Evolutionary conservation across 2,797 vertebrate genomes (phyloP).

Genomic region (Anomalospiza imberbis): DNA sequence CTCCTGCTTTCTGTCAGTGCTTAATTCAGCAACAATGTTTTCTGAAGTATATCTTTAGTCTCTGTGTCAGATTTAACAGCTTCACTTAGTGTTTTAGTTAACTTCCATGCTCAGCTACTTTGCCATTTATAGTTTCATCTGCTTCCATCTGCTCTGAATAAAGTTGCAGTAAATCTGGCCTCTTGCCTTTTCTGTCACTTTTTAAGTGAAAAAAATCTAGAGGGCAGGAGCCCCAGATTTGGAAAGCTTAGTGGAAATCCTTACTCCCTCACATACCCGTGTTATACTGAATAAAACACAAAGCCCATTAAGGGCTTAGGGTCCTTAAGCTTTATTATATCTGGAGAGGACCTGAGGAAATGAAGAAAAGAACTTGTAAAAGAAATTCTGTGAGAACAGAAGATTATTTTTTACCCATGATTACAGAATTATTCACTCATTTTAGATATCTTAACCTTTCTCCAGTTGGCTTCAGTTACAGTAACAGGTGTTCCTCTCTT

Average conservation of each 20-base stretch:
- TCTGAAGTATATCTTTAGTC: constrained; percentile 2
- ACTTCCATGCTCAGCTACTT: constrained; percentile 18
- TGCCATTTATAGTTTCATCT: constrained; percentile 48
- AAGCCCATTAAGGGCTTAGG: not conserved
- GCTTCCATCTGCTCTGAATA: constrained; percentile 24
- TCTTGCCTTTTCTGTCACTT: not conserved
- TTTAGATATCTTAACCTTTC: not conserved
- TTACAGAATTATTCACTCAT: not conserved
- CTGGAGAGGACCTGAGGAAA: not conserved
- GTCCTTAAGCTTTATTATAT: not conserved
- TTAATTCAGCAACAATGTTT: not conserved
- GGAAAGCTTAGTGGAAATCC: not conserved
- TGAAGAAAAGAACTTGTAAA: not conserved
- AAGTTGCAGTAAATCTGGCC: constrained; percentile 7
- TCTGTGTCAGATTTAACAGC: constrained; percentile 35
- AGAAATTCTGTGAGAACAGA: not conserved
- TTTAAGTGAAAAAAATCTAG: not conserved
- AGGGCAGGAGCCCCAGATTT: not conserved
- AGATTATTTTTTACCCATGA: not conserved
- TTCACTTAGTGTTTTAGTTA: constrained; percentile 42
- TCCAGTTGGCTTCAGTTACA: not conserved
- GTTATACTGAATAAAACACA: not conserved
- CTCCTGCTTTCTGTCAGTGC: not conserved
- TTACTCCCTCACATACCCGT: rapidly evolving
- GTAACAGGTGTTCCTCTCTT: not conserved